Base-by-base conservation (phyloP, 2,888 invertebrate species). In the Tortrix viridana region DNA sequence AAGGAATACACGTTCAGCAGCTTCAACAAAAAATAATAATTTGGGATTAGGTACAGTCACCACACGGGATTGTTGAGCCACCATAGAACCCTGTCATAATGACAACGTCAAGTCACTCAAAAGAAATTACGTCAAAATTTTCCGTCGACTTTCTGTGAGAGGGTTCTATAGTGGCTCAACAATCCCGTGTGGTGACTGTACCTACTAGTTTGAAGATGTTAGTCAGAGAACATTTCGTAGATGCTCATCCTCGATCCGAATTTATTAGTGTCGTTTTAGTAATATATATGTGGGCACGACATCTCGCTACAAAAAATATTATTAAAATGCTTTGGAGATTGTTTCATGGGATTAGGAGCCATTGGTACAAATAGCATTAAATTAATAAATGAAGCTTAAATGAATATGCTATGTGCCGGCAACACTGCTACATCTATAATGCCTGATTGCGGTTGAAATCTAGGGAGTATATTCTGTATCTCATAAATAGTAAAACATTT, bases 401-500 rank as follows among this genome's bases (percentile, higher is more conserved):
- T 37, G 38, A 37, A 19, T 43, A 43, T 9, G 22, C 23, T 38
- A 20, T 47, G 26, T 7, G 22, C 32, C 18, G 37, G 18, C 48
- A 41, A 61, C 55, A 49, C 22, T 2, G 26, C 49, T 56, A 56
- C 41, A 26, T 22, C 26, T 32, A 49, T 4, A 49, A 61, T 55
- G 55, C 26, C n/a, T 61, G 43, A 16, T 32, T 43, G 41, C 47
- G 19, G 49, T 62, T 19, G 37, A 52, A 53, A 50, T 46, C 56
- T 52, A 62, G 56, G 50, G 23, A 52, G 38, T 57, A 52, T 23
- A 52, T 23, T 49, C 16, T 57, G 37, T 18, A 32, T 41, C 22
- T 57, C 38, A 56, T 52, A 52, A 52, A 62, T 55, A 62, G 50
- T 62, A 56, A 41, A 57, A 62, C 62, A 62, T 62, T 62, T 46